These are phyloP conservation scores for Zaprionus capensis DNA, from an alignment of 1,140 invertebrate species.

Conservation along the genomic window DNA sequence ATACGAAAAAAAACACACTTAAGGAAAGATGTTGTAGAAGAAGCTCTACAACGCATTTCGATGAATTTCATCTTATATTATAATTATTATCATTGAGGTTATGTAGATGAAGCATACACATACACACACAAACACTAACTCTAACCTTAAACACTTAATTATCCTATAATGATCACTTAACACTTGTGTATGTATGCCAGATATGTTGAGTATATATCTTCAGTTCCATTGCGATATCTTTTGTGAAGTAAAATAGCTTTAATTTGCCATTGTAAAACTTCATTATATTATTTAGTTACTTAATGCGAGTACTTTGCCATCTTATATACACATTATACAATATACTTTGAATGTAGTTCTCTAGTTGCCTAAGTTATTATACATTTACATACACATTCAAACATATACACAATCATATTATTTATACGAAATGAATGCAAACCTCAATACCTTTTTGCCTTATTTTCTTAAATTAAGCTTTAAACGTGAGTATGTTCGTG, in stretches of 20 bases:
- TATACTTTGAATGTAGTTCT: constrained; percentile 30
- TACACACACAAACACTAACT: constrained; percentile 12
- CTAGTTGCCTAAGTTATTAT: constrained; percentile 47
- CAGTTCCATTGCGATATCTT: constrained; percentile 46
- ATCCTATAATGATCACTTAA: constrained; percentile 6
- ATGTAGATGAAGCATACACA: constrained; percentile 31
- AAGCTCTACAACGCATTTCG: constrained; percentile 30
- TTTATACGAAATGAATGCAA: constrained; percentile 45
- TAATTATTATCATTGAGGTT: constrained; percentile 54
- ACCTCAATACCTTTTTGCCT: constrained; percentile 77
- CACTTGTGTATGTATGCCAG: constrained; percentile 40
- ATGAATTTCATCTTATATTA: constrained; percentile 56
- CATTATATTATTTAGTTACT: constrained; percentile 50
- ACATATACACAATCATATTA: constrained; percentile 28
- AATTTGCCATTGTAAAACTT: constrained; percentile 82
- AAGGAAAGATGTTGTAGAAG: constrained; percentile 24
- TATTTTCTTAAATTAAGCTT: constrained; percentile 75
- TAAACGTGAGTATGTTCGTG: constrained; percentile 46
- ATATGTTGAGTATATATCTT: constrained; percentile 50
- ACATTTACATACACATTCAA: constrained; percentile 14
- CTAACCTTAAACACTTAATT: constrained; percentile 31
- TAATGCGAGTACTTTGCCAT: constrained; percentile 69
- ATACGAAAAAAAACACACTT: constrained; percentile 25
- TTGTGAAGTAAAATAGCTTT: constrained; percentile 78
- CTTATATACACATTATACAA: constrained; percentile 41